Evolutionary conservation across 1,140 invertebrate species (phyloP), one percentile per base, ranked within the genome.

Genomic region (Tetramorium alpestre): DNA sequence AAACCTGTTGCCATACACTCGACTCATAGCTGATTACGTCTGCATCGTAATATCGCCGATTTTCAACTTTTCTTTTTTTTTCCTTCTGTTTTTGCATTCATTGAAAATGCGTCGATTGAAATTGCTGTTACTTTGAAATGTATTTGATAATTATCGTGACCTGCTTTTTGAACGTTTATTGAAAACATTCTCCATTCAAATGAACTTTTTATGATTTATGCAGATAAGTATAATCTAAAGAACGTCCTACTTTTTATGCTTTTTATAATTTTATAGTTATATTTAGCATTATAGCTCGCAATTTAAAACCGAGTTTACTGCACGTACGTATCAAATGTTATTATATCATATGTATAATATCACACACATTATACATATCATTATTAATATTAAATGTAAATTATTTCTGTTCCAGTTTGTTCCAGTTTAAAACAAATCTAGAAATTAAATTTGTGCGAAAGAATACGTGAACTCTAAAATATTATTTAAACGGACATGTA

Each of bases 401-500:
- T 10, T 10, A 47, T 49, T 77, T 58, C 44, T 16, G 4, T 22
- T 22, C 22, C 22, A 44, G 38, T 76, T 28, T 6, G 47, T 62
- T 64, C 4, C 22, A 44, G 6, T 44, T 58, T 58, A 41, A 18
- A 60, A 3, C 8, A 5, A 16, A 62, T 64, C 25, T 47, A 33
- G 25, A 77, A 77, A 49, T 77, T 77, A 62, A 13, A 49, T 64
- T 77, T 16, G 25, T 10, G 38, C 18, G 18, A 41, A 18, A 47
- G 44, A 28, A 1, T 41, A n/a, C n/a, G n/a, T 18, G n/a, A 13
- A 47, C 38, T 47, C 56, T 62, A 47, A 62, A 77, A 33, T 64
- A 18, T 49, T 16, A 47, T 10, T 25, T 1, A 11, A 41, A 58
- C 38, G 56, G 10, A 73, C 51, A 25, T 73, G 3, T 22, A 28